Evolutionary conservation across 1,140 invertebrate genomes (phyloP).

Genomic region (Holcopasites calliopsidis): DNA sequence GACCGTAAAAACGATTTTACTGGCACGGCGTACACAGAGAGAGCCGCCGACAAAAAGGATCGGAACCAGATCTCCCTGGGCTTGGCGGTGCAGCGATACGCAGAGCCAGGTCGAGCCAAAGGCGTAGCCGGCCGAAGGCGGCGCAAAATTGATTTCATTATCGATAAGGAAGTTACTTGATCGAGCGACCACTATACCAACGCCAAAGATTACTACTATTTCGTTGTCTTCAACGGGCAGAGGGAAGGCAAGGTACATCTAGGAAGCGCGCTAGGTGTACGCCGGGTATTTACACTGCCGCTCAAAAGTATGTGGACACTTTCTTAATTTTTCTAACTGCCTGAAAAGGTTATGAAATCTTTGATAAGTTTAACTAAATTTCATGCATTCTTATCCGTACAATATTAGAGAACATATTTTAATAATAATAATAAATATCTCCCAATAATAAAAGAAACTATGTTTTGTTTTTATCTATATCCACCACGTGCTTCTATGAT

Average conservation of each 20-base stretch:
- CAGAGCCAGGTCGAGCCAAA: neutral
- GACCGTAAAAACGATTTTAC: conserved; percentile 51
- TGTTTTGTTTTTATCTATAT: neutral
- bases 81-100: conserved; percentile 19
- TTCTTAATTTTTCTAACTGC: too few relatives aligned
- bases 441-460: too few relatives aligned
- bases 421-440: too few relatives aligned
- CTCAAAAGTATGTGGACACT: too few relatives aligned
- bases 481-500: neutral
- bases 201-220: neutral
- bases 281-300: too few relatives aligned
- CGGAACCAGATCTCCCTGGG: conserved; percentile 16
- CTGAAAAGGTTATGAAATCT: too few relatives aligned
- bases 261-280: neutral
- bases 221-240: neutral
- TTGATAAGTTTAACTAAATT: too few relatives aligned
- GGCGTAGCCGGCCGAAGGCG: conserved; percentile 14
- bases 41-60: conserved; percentile 19
- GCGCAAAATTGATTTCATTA: conserved; percentile 38
- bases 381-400: too few relatives aligned
- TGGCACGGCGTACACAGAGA: neutral
- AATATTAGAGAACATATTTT: too few relatives aligned
- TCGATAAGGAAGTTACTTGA: conserved; percentile 28
- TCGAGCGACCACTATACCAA: neutral
- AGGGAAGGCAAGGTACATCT: neutral